phyloP scores from a whole-genome alignment of 23 tunicate genomes.

The Styela clava region DNA sequence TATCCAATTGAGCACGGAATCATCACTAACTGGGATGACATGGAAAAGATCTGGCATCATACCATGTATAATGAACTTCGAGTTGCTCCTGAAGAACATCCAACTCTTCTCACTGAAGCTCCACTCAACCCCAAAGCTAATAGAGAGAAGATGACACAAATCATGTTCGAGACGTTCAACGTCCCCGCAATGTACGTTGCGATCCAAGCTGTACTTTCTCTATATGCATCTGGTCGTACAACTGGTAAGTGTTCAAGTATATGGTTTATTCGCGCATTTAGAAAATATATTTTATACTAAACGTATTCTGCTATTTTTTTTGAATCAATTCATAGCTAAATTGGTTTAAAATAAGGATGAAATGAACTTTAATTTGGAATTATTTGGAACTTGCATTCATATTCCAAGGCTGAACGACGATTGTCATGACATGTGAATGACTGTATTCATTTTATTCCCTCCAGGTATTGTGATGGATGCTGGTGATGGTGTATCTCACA shows the following conservation, averaged over 20 bases:
- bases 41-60: conserved; percentile 90
- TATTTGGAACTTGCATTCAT: too few relatives aligned
- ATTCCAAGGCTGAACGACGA: too few relatives aligned
- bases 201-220: conserved; percentile 88
- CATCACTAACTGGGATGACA: conserved; percentile 84
- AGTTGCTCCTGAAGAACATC: conserved; percentile 86
- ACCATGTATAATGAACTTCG: conserved; percentile 83
- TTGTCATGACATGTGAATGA: too few relatives aligned
- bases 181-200: conserved; percentile 97
- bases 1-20: conserved; percentile 85
- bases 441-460: too few relatives aligned
- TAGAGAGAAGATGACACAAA: conserved; percentile 90
- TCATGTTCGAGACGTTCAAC: conserved; percentile 94
- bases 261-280: too few relatives aligned
- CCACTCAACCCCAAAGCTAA: conserved; percentile 78
- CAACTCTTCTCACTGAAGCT: conserved; percentile 68
- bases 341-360: too few relatives aligned
- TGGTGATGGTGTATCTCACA: conserved; percentile 98
- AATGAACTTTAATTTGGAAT: too few relatives aligned
- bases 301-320: too few relatives aligned
- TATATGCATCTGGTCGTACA: conserved; percentile 89
- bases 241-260: conserved; percentile 77
- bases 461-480: conserved; percentile 66
- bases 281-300: too few relatives aligned
- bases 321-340: too few relatives aligned